Conservation (phyloP, 92 coral and sea anemone species). For the Umimayanthus chanpuru region DNA sequence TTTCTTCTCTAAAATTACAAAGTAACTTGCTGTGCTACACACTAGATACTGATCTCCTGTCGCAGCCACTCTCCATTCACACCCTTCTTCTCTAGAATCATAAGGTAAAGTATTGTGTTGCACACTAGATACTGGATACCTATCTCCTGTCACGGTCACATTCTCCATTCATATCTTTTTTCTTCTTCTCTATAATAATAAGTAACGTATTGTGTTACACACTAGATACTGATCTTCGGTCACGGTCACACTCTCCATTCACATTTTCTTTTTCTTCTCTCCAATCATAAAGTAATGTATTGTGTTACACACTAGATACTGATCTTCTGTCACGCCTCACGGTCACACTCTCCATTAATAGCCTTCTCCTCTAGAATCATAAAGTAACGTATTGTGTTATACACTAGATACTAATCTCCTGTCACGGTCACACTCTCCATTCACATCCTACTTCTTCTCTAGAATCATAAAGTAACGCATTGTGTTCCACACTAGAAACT, state of each 20-base stretch:
- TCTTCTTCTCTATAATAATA: not conserved
- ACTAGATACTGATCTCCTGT: slow-evolving; percentile 45
- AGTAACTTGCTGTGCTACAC: too few species aligned
- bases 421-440: slow-evolving; percentile 84
- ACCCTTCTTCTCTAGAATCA: too few species aligned
- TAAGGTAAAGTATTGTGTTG: not conserved
- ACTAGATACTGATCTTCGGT: too few species aligned
- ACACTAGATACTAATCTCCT: slow-evolving; percentile 31
- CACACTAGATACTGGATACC: too few species aligned
- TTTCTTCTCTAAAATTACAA: not conserved
- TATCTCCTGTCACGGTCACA: too few species aligned
- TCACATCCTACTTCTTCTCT: slow-evolving; percentile 15
- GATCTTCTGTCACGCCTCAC: too few species aligned
- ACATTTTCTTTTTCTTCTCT: too few species aligned
- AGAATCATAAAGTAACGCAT: not conserved
- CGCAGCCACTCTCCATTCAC: slow-evolving; percentile 71
- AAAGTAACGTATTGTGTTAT: not conserved
- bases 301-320: too few species aligned
- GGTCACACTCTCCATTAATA: slow-evolving; percentile 76
- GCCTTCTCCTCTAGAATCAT: not conserved
- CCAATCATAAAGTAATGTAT: too few species aligned
- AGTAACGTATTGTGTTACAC: too few species aligned
- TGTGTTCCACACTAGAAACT: not conserved
- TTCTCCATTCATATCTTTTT: slow-evolving; percentile 64
- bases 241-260: slow-evolving; percentile 81